phyloP scores from a whole-genome alignment of 2,113 vertebrate species.

The Ciconia boyciana region DNA sequence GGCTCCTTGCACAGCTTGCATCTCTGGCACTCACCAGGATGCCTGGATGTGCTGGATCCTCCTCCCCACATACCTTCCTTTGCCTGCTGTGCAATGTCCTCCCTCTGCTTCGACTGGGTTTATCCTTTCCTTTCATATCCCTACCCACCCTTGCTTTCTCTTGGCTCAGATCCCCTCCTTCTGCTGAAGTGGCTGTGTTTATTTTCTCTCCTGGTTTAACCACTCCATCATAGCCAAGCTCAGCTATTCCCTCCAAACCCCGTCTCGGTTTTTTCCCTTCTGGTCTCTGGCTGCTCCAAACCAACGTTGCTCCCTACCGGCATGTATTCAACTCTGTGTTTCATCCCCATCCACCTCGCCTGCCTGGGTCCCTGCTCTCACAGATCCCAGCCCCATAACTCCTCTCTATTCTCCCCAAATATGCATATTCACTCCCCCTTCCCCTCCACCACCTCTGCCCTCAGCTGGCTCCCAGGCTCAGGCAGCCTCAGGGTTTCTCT shows the following conservation, averaged over 20 bases:
- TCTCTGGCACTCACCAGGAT: neutral
- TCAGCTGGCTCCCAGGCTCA: neutral
- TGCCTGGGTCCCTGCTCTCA: neutral
- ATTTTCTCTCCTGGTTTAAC: neutral
- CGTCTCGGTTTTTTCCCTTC: neutral
- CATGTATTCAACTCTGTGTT: rapidly evolving
- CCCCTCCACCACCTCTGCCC: neutral
- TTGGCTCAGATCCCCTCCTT: neutral
- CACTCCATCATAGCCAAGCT: neutral
- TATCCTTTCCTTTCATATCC: neutral
- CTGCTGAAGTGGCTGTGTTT: neutral
- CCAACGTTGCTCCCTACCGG: rapidly evolving
- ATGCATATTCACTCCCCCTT: rapidly evolving
- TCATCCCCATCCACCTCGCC: rapidly evolving
- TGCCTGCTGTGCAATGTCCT: neutral
- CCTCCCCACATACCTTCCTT: neutral
- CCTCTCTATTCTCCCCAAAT: neutral
- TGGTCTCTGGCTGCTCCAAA: neutral
- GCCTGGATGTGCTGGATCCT: neutral
- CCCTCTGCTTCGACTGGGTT: rapidly evolving
- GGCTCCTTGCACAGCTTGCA: neutral
- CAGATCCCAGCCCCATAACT: neutral
- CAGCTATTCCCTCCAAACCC: neutral
- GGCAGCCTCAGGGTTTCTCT: neutral
- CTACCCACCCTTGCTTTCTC: too few relatives aligned